Evolutionary conservation across 2,797 vertebrate species (phyloP), one percentile per base, ranked within the genome.

Genomic region (Trachurus trachurus): DNA sequence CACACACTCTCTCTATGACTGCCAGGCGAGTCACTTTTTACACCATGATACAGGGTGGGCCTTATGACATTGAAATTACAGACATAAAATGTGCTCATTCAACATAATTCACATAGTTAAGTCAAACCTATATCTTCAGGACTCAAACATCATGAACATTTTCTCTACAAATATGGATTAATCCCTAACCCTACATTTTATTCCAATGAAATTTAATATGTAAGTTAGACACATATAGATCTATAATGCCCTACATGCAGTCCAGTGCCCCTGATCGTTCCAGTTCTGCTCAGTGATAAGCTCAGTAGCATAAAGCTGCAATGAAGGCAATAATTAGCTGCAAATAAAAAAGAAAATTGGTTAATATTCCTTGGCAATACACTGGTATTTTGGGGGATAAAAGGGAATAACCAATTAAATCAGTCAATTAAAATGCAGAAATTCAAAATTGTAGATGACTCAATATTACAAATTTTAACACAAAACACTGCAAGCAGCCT

Each of bases 341-440:
- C 56, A 21, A n/a, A 34, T 74, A 68, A 80, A 77, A 81, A 63
- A 63, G 40, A 2, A 81, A 52, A 76, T 54, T 39, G 17, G 45
- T 29, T n/a, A 42, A 73, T 49, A 66, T 26, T 74, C 56, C 17
- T 60, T 40, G 5, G 37, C 49, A 59, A 49, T 80, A 60, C 69
- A 74, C 13, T n/a, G 29, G 4, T 60, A 13, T 73, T 76, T 56
- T 12, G 11, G 13, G 21, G 39, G 47, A 68, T 61, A 17, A 59
- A 70, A 45, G 42, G 34, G 13, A 67, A 67, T 42, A 61, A 62
- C 16, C 0, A 8, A 13, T n/a, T n/a, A n/a, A n/a, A n/a, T n/a
- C n/a, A 44, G 49, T 57, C 37, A 47, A 34, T 73, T 31, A 31
- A 69, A 76, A n/a, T 56, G 34, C 11, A 31, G n/a, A 39, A 13